Evolutionary conservation across 2,113 vertebrate genomes (phyloP), one percentile per base, ranked within the genome.

Genomic region (Lophochroa leadbeateri): DNA sequence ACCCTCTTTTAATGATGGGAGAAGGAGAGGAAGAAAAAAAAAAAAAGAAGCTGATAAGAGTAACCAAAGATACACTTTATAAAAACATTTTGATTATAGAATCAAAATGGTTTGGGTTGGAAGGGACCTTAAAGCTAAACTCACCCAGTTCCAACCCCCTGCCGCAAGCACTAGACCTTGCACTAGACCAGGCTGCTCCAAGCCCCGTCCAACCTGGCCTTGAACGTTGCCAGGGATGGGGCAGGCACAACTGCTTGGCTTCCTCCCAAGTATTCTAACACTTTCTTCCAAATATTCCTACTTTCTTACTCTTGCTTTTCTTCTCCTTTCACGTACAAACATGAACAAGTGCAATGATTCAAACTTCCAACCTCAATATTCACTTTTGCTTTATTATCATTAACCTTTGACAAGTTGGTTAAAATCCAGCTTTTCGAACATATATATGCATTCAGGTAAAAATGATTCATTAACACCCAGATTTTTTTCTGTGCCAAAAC

Each of bases 1-100:
- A 41, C 4, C 13, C 5, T 64, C 5, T 70, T 89, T 75, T 33
- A 2, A 1, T 33, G 9, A 5, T 55, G 5, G 6, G 1, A 5
- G 6, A 2, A 27, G 11, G 14, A 80, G 4, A 47, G 4, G 1
- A 13, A 33, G 25, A 37, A 37, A 28, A 71, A 52, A 28, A 29
- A 72, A 39, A 55, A 52, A 1, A 9, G 28, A 49, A 63, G 8
- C 3, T 47, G 15, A 4, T 43, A 47, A 80, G 3, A 58, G 7
- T 6, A 53, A 4, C 3, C 7, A 49, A 71, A 50, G 3, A 27
- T 6, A 24, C 3, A 35, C 4, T 31, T 70, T 70, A 25, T 4
- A 77, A 88, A n/a, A 64, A 18, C 9, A 33, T 33, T 81, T 84
- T 82, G 17, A 35, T 50, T 17, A 23, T 67, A 44, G 41, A 44